Base-by-base conservation (phyloP, 2,888 invertebrate species). In the Drosophila incognita region DNA sequence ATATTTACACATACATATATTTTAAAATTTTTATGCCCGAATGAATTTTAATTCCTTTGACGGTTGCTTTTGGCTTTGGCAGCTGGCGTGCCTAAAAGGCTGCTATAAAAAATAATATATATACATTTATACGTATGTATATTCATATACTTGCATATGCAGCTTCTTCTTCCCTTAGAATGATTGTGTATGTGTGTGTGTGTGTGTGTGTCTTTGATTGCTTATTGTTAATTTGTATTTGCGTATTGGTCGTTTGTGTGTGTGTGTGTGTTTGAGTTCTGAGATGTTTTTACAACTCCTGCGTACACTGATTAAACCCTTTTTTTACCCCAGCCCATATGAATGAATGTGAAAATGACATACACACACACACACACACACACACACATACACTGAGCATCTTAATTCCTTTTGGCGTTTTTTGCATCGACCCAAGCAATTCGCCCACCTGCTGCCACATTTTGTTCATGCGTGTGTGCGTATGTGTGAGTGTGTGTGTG, bases 11-110 rank as follows among this genome's bases (percentile, higher is more conserved):
- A 35, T 60, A 52, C 61, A 56, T 89, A 92, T 91, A 92, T 90
- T 90, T 92, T 90, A 91, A 91, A 92, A 92, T 92, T 92, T 92
- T 91, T 92, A 87, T 91, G 91, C 92, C 90, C 92, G 92, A 92
- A 91, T 92, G 92, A 91, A 83, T 92, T 92, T 92, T 92, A 92
- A 92, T 92, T 92, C 92, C 92, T 92, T 92, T 92, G 91, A 92
- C 92, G 90, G 83, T 86, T 89, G 84, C 84, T 87, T 73, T 81
- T 87, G 74, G 78, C 83, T 76, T 83, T 86, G 87, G 80, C 88
- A 86, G 83, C 84, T 85, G 84, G 78, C 83, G 80, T 75, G 85
- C 86, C 85, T 88, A 86, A 85, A 86, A 86, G 82, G 78, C 79
- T 79, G 83, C 84, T 74, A 81, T 53, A 60, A 72, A 76, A 60